A percentile compares a stretch with the other conserved stretches of the same genome.
phyloP scores from a whole-genome alignment of 2,113 vertebrate genomes.

The Sceloporus undulatus region DNA sequence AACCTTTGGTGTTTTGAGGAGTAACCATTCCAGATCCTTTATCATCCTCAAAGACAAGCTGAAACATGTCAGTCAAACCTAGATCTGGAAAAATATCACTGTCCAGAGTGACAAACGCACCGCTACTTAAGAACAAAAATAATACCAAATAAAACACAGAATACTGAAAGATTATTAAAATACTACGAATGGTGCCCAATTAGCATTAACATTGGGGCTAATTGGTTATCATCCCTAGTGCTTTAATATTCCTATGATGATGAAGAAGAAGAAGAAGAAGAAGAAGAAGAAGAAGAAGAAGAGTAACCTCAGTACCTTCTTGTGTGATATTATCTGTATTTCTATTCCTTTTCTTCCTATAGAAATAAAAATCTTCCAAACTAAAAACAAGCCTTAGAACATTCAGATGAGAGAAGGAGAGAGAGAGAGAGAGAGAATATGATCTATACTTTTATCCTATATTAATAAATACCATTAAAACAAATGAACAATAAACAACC shows the following conservation, averaged over 20 bases:
- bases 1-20: not conserved
- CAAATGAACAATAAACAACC: too few relatives aligned
- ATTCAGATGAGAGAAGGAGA: not conserved
- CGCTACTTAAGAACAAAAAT: not conserved
- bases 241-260: too few relatives aligned
- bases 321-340: not conserved
- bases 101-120: not conserved
- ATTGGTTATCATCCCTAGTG: too few relatives aligned
- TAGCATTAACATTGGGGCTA: not conserved
- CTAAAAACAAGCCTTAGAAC: too few relatives aligned
- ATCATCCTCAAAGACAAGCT: conserved; percentile 1
- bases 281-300: too few relatives aligned
- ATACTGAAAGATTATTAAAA: not conserved
- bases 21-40: not conserved
- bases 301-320: not conserved
- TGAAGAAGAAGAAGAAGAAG: too few relatives aligned
- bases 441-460: too few relatives aligned
- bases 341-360: too few relatives aligned
- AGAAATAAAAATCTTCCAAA: too few relatives aligned
- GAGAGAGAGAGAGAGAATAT: not conserved
- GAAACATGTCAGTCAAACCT: not conserved
- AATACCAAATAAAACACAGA: not conserved
- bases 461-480: too few relatives aligned
- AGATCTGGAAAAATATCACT: not conserved
- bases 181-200: not conserved